phyloP scores from a whole-genome alignment of 53 echinoderm and acorn worm species.

The Glandiceps talaboti region DNA sequence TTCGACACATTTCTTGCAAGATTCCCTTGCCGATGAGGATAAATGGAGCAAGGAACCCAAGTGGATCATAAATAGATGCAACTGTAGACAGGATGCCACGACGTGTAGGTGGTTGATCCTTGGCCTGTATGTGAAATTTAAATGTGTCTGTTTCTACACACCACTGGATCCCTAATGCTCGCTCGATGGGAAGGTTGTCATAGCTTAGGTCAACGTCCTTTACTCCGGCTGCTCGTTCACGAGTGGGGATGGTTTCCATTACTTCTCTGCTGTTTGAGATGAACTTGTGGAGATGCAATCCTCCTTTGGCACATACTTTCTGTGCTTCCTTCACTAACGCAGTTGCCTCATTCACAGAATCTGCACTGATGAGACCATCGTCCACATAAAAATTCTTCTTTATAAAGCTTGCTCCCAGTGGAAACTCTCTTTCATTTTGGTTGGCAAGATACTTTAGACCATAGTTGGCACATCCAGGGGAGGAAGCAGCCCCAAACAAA shows the following conservation, averaged over 20 bases:
- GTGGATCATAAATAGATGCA: constrained; percentile 31
- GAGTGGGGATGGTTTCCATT: too few relatives aligned
- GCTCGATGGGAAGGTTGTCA: constrained; percentile 28
- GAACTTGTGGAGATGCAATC: too few relatives aligned
- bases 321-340: constrained; percentile 23
- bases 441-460: too few relatives aligned
- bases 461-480: constrained; percentile 42
- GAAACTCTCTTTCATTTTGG: too few relatives aligned
- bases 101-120: constrained; percentile 11
- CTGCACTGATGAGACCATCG: constrained; percentile 40
- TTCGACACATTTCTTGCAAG: constrained; percentile 28
- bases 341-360: constrained; percentile 7
- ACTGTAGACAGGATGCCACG: constrained; percentile 28
- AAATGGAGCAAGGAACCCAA: constrained; percentile 39
- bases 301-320: too few relatives aligned
- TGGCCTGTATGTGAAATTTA: constrained; percentile 18
- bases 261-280: too few relatives aligned
- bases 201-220: too few relatives aligned
- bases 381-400: too few relatives aligned
- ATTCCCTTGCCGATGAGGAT: constrained; percentile 38
- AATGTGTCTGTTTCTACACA: constrained; percentile 29
- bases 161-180: constrained; percentile 48
- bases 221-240: too few relatives aligned
- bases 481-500: constrained; percentile 39
- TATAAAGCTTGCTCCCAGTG: constrained; percentile 30